Evolutionary conservation across 1,140 invertebrate species (phyloP).

Genomic region (Drosophila athabasca): DNA sequence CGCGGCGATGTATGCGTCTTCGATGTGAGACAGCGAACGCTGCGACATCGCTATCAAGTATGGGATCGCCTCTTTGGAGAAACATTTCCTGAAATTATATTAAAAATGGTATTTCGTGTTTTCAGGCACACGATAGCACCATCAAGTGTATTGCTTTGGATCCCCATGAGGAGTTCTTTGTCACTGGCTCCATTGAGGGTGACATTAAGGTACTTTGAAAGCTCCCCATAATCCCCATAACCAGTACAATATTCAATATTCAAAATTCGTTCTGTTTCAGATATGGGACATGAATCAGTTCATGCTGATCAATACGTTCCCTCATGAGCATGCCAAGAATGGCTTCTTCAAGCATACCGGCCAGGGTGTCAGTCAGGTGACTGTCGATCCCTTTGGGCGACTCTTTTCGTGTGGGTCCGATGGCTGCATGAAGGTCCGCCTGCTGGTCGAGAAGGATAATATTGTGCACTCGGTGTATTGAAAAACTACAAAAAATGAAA

Average conservation of each 20-base stretch:
- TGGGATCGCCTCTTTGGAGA: not conserved
- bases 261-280: slow-evolving; percentile 84
- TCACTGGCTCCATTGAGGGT: slow-evolving; percentile 98
- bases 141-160: slow-evolving; percentile 98
- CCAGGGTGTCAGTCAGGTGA: slow-evolving; percentile 97
- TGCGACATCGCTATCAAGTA: slow-evolving; percentile 92
- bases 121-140: slow-evolving; percentile 93
- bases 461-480: slow-evolving; percentile 81
- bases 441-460: slow-evolving; percentile 87
- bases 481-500: slow-evolving; percentile 18
- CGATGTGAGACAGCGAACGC: slow-evolving; percentile 94
- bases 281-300: slow-evolving; percentile 96
- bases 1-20: slow-evolving; percentile 98
- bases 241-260: not conserved
- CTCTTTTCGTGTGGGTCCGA: slow-evolving; percentile 99
- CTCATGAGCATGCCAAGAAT: slow-evolving; percentile 95
- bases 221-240: too few species aligned
- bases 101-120: not conserved
- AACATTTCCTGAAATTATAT: not conserved
- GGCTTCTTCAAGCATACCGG: slow-evolving; percentile 98
- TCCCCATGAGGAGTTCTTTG: slow-evolving; percentile 97
- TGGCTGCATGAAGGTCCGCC: slow-evolving; percentile 98
- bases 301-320: slow-evolving; percentile 93
- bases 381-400: slow-evolving; percentile 92
- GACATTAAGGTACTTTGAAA: slow-evolving; percentile 94